These are phyloP conservation scores for Toxotes lorentzi DNA, from an alignment of 2,797 vertebrate genomes.

Conservation along the genomic window DNA sequence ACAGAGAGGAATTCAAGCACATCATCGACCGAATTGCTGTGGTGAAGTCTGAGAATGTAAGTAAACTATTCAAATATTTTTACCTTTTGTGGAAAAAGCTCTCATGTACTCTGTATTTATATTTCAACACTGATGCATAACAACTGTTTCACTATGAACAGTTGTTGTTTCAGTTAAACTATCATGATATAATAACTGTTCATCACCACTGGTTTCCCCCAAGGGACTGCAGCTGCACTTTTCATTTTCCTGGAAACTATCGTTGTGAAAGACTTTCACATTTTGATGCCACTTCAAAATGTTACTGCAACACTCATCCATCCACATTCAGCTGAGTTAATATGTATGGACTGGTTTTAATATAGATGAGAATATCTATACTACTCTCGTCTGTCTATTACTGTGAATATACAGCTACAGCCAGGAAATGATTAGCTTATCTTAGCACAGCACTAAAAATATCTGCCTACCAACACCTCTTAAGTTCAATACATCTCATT, in stretches of 20 bases:
- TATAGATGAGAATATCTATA: not conserved
- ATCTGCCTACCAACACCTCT: too few species aligned
- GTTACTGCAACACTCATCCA: not conserved
- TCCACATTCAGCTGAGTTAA: not conserved
- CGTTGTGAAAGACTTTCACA: conserved; percentile 15
- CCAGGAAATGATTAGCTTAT: not conserved
- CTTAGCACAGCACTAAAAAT: not conserved
- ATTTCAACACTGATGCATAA: conserved; percentile 11
- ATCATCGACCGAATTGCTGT: conserved; percentile 87
- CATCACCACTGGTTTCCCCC: conserved; percentile 18
- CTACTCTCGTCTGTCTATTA: not conserved
- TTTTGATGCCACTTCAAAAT: not conserved
- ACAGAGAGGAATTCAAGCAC: conserved; percentile 89
- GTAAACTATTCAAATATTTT: conserved; percentile 65
- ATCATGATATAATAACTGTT: not conserved
- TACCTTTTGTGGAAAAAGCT: conserved; percentile 59
- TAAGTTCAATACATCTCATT: too few species aligned
- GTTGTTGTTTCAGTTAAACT: not conserved
- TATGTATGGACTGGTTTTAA: not conserved
- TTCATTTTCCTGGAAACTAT: conserved; percentile 5
- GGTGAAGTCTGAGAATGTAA: conserved; percentile 88
- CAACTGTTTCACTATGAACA: not conserved
- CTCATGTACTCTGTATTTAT: not conserved
- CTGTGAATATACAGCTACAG: too few species aligned
- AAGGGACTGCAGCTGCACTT: conserved; percentile 33